Percentiles rank a stretch among this genome's conserved stretches.
Evolutionary conservation across 2,888 invertebrate genomes (phyloP).

Genomic region (Orthosia gracilis): DNA sequence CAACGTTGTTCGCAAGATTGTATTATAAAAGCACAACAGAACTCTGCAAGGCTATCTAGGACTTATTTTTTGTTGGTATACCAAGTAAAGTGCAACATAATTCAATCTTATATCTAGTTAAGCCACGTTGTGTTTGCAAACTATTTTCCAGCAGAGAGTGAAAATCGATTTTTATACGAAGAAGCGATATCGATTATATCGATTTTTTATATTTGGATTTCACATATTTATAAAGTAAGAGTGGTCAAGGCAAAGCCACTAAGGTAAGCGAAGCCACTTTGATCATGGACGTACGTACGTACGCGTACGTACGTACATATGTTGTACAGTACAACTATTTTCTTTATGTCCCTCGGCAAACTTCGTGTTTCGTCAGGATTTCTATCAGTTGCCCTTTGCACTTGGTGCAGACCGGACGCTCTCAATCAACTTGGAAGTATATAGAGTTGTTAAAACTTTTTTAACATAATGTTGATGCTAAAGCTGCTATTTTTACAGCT

Average conservation of each 20-base stretch:
- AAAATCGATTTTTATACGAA: background rate
- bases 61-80: background rate
- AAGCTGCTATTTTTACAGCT: too few species aligned
- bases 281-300: background rate
- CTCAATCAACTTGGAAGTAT: too few species aligned
- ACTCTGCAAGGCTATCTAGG: background rate
- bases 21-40: background rate
- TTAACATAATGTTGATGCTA: too few species aligned
- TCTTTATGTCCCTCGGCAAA: too few species aligned
- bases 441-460: too few species aligned
- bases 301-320: too few species aligned
- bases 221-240: background rate
- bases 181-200: too few species aligned
- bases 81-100: background rate
- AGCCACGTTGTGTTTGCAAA: background rate
- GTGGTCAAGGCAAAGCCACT: background rate
- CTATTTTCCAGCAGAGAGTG: background rate
- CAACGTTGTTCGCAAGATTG: background rate
- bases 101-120: too few species aligned
- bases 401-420: too few species aligned
- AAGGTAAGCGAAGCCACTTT: background rate
- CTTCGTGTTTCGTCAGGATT: too few species aligned
- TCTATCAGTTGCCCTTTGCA: too few species aligned
- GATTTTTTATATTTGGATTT: background rate
- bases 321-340: too few species aligned